Evolutionary conservation across 30 jellyfish, hydroid and myxozoan species (phyloP).

Genomic region (Pseudorhiza aurosa): DNA sequence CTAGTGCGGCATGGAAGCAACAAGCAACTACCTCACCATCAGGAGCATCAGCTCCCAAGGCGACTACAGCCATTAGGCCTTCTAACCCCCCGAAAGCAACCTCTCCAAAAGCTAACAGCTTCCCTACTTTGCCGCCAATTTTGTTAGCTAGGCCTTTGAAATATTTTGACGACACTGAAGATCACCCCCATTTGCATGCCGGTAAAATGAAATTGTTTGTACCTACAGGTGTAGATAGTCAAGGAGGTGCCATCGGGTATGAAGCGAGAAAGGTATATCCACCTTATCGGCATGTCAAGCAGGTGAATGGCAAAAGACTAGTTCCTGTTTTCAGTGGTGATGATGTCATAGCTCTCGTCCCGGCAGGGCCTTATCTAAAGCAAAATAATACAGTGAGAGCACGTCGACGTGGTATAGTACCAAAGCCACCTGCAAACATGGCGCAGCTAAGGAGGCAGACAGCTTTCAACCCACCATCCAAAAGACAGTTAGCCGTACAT

Average conservation of each 20-base stretch:
- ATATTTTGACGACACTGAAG: slow-evolving; percentile 58
- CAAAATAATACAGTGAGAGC: slow-evolving; percentile 62
- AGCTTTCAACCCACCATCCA: slow-evolving; percentile 83
- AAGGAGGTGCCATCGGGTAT: slow-evolving; percentile 43
- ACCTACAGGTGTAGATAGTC: slow-evolving; percentile 67
- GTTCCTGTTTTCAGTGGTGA: slow-evolving; percentile 81
- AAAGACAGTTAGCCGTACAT: slow-evolving; percentile 64
- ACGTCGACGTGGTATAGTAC: slow-evolving; percentile 72
- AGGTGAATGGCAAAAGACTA: slow-evolving; percentile 37
- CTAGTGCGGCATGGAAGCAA: background rate
- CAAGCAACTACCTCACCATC: background rate
- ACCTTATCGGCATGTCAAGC: slow-evolving; percentile 42
- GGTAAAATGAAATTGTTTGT: slow-evolving; percentile 84
- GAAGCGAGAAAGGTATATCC: slow-evolving; percentile 57
- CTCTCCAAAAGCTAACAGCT: slow-evolving; percentile 4
- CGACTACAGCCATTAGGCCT: background rate
- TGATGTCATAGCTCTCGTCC: slow-evolving; percentile 62
- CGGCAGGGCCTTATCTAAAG: slow-evolving; percentile 59
- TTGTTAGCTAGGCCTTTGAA: slow-evolving; percentile 89
- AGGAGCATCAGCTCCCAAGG: background rate
- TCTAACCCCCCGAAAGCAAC: background rate
- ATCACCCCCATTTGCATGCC: slow-evolving; percentile 90
- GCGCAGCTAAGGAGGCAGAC: slow-evolving; percentile 66
- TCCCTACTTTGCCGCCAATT: slow-evolving; percentile 68
- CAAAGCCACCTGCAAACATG: slow-evolving; percentile 38